These are phyloP conservation scores for Notodonta dromedarius DNA, from an alignment of 2,888 invertebrate species.

Conservation along the genomic window DNA sequence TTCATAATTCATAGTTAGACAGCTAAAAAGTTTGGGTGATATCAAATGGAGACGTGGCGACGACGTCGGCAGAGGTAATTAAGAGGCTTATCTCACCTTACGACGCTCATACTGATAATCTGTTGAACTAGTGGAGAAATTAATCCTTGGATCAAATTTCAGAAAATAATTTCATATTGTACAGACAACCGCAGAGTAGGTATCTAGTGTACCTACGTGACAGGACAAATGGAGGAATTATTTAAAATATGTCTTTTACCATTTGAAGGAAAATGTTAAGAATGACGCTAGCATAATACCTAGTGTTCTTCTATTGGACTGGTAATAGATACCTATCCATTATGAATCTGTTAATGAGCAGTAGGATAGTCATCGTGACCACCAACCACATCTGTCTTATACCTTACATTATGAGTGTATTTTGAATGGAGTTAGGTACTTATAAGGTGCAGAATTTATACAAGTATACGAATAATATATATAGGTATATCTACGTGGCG, in stretches of 20 bases:
- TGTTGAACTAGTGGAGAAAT: conserved; percentile 48
- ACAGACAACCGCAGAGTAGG: not conserved
- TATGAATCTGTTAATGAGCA: conserved; percentile 39
- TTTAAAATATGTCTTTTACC: not conserved
- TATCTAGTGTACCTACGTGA: not conserved
- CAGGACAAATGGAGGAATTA: conserved; percentile 1
- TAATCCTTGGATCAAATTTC: conserved; percentile 61
- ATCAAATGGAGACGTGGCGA: conserved; percentile 17
- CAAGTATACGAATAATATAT: too few species aligned
- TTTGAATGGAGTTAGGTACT: too few species aligned
- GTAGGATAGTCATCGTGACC: conserved; percentile 41
- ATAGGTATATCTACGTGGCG: too few species aligned
- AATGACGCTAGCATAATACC: not conserved
- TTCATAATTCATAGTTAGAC: conserved; percentile 12
- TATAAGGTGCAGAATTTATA: too few species aligned
- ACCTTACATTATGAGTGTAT: too few species aligned
- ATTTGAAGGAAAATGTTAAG: not conserved
- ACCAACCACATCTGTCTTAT: conserved; percentile 8
- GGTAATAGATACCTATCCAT: conserved; percentile 20
- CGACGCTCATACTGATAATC: conserved; percentile 53
- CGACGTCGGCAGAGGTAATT: conserved; percentile 53
- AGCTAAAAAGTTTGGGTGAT: conserved; percentile 14
- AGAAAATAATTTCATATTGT: conserved; percentile 38
- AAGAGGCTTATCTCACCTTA: conserved; percentile 61
- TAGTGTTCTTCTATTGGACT: conserved; percentile 17